phyloP scores from a whole-genome alignment of 2,797 vertebrate species.

The Sebastes steindachneri region DNA sequence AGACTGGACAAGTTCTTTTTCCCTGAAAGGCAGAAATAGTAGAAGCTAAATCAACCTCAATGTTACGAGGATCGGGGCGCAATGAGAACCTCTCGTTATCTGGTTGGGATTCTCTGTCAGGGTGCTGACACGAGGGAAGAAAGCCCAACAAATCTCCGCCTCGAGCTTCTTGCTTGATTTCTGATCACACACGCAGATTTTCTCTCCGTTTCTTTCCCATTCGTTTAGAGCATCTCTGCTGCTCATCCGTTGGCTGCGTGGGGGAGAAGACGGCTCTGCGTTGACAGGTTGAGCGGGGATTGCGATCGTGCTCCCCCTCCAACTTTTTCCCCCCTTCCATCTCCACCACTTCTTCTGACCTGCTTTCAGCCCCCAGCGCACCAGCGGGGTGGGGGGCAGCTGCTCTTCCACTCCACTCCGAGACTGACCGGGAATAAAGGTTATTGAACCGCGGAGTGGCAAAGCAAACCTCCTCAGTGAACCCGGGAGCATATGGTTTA shows the following conservation, averaged over 20 bases:
- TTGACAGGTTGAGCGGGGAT: conserved; percentile 41
- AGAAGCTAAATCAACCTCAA: conserved; percentile 28
- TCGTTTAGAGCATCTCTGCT: conserved; percentile 8
- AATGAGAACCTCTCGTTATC: conserved; percentile 38
- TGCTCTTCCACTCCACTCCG: not conserved
- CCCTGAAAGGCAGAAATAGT: conserved; percentile 19
- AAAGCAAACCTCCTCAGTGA: conserved; percentile 32
- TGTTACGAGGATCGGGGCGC: conserved; percentile 22
- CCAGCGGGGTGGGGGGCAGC: conserved; percentile 16
- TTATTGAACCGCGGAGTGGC: conserved; percentile 53
- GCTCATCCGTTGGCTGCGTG: conserved; percentile 29
- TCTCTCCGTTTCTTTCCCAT: conserved; percentile 23
- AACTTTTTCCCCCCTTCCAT: conserved; percentile 55
- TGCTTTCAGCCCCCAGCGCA: conserved; percentile 30
- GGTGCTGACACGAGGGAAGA: conserved; percentile 48
- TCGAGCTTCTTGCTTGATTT: conserved; percentile 47
- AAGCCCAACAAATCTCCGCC: conserved; percentile 55
- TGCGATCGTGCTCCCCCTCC: conserved; percentile 22
- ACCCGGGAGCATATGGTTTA: conserved; percentile 63
- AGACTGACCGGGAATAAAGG: conserved; percentile 48
- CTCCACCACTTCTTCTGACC: conserved; percentile 47
- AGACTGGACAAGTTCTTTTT: conserved; percentile 53
- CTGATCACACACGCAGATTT: conserved; percentile 22
- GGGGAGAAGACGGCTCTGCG: conserved; percentile 18
- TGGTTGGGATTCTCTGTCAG: conserved; percentile 43